Evolutionary conservation across 2,113 vertebrate genomes (phyloP), one percentile per base, ranked within the genome.

Genomic region (Protobothrops mucrosquamatus): DNA sequence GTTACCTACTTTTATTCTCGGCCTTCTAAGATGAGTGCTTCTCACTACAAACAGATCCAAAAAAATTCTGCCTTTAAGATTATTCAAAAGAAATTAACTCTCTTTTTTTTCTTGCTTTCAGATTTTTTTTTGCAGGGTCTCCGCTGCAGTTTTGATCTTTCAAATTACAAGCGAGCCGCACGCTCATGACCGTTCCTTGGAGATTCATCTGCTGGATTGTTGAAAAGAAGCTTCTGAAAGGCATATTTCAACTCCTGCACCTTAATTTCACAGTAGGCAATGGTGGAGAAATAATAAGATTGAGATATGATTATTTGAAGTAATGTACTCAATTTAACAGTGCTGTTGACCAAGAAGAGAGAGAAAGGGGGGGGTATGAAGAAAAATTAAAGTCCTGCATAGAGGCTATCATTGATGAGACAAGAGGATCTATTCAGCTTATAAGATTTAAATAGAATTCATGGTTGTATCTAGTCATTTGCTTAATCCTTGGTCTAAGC

Each of bases 251-350:
- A 46, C 89, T 92, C 74, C 91, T 54, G 12, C 8, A 55, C 15
- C 29, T 93, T 85, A 85, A 89, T 92, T 94, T 91, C 55, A 93
- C 10, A 46, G 34, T 48, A 91, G 93, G 39, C 86, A 88, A 2
- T 90, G n/a, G 0, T 90, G 64, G 15, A 39, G 89, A 94, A 95
- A 39, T 59, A 91, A 81, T 89, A 90, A 9, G 55, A 29, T 94
- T 39, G 18, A 94, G 95, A 93, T 89, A 24, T 59, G 24, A 59
- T 10, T 88, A 51, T 64, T 96, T 93, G 57, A 24, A 95, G 91
- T 86, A 97, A 92, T 48, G 92, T 56, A 59, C 34, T 89, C 81
- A 48, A 11, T 94, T 95, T 89, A 94, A 29, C 64, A 89, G 54
- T 52, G 1, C 14, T 96, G 92, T 91, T 91, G 90, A n/a, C 6